phyloP scores from a whole-genome alignment of 2,797 vertebrate genomes.

The Enteromius argenteus region DNA sequence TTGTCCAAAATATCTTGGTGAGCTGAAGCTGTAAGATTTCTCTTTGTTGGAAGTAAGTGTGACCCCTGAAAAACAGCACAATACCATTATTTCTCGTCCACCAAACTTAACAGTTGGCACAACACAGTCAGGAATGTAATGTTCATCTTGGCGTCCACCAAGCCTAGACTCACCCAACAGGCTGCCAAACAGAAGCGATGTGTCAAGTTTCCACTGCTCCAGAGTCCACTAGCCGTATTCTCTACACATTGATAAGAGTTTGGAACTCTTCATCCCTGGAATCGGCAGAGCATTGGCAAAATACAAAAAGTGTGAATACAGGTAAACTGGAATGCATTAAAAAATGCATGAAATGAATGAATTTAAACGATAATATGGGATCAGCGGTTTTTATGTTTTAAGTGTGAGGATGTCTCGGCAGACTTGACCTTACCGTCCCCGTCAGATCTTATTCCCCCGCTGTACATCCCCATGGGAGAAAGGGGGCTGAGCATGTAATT shows the following conservation, averaged over 20 bases:
- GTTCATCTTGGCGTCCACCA: background rate
- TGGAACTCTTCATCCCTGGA: background rate
- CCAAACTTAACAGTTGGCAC: background rate
- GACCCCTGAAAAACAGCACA: background rate
- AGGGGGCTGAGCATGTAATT: slow-evolving; percentile 27
- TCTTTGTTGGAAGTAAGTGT: background rate
- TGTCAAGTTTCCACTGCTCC: background rate
- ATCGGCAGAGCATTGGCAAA: background rate
- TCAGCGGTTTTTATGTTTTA: background rate
- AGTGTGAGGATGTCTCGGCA: background rate
- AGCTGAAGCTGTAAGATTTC: background rate
- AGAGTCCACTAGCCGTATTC: background rate
- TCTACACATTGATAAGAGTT: background rate
- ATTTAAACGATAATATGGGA: background rate
- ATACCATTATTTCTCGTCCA: background rate
- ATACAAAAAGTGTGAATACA: background rate
- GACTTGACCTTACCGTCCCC: slow-evolving; percentile 17
- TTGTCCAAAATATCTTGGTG: background rate
- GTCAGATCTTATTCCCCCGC: slow-evolving; percentile 3
- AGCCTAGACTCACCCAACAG: background rate
- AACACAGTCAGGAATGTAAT: background rate
- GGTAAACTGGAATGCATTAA: background rate
- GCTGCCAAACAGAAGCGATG: background rate
- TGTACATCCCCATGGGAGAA: slow-evolving; percentile 7
- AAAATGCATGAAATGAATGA: background rate